phyloP scores from a whole-genome alignment of 1,140 invertebrate genomes.

The Zelostemma sp. region DNA sequence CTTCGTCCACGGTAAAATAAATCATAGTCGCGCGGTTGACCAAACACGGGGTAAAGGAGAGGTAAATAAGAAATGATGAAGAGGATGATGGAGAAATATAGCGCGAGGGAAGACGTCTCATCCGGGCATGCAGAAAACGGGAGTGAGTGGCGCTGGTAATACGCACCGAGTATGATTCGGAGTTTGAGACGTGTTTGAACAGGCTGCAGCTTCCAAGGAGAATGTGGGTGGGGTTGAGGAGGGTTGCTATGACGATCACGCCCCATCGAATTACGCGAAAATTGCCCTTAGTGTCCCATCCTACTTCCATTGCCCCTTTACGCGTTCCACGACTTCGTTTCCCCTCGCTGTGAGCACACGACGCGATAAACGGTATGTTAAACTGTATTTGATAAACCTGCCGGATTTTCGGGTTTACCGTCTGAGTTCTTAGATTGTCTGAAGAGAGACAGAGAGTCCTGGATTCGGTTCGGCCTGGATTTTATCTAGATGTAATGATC shows the following conservation, averaged over 20 bases:
- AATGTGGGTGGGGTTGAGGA: slow-evolving; percentile 49
- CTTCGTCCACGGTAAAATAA: slow-evolving; percentile 10
- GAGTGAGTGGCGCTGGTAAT: slow-evolving; percentile 32
- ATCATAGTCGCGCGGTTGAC: slow-evolving; percentile 13
- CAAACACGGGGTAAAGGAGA: slow-evolving; percentile 6
- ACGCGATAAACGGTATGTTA: slow-evolving; percentile 63
- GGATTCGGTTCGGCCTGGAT: too few relatives aligned
- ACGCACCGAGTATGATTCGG: slow-evolving; percentile 35
- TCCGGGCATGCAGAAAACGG: slow-evolving; percentile 33
- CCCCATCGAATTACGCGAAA: slow-evolving; percentile 69
- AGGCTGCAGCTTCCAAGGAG: slow-evolving; percentile 62
- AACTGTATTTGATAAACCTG: slow-evolving; percentile 60
- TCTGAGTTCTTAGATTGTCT: slow-evolving; percentile 16
- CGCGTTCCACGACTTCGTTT: slow-evolving; percentile 40
- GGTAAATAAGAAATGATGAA: slow-evolving; percentile 34
- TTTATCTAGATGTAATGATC: too few relatives aligned
- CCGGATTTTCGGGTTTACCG: slow-evolving; percentile 26
- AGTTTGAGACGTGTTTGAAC: slow-evolving; percentile 67
- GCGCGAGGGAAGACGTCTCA: slow-evolving; percentile 29
- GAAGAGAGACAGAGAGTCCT: too few relatives aligned
- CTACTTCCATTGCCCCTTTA: slow-evolving; percentile 35
- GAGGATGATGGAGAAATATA: slow-evolving; percentile 32
- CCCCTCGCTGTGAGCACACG: slow-evolving; percentile 46
- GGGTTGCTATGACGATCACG: slow-evolving; percentile 70
- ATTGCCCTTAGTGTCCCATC: slow-evolving; percentile 63